phyloP scores from a whole-genome alignment of 2,888 invertebrate species.

The Nemurella pictetii region DNA sequence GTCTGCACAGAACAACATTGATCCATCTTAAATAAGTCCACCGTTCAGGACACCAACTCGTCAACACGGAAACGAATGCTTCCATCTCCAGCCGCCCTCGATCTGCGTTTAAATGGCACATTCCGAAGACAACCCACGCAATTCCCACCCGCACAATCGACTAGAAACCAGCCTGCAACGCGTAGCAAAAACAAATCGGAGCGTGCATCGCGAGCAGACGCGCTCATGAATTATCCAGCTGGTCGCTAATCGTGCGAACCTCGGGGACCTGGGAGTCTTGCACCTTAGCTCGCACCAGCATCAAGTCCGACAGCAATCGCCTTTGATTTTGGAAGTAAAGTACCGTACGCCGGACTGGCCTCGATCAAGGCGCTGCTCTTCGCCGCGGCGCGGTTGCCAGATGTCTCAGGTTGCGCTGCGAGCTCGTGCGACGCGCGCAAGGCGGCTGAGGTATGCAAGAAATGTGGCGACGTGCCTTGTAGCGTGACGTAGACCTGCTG shows the following conservation, averaged over 20 bases:
- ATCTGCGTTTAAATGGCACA: too few species aligned
- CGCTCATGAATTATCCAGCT: background rate
- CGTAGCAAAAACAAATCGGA: too few species aligned
- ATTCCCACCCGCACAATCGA: too few species aligned
- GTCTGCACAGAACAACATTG: too few species aligned
- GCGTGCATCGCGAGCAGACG: too few species aligned
- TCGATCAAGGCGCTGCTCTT: background rate
- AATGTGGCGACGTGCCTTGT: background rate
- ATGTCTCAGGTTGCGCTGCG: background rate
- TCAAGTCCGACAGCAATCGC: background rate
- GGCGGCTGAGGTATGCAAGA: conserved; percentile 15
- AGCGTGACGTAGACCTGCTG: conserved; percentile 16
- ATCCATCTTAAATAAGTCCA: too few species aligned
- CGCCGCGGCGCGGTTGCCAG: conserved; percentile 32
- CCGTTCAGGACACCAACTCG: too few species aligned
- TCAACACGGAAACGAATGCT: too few species aligned
- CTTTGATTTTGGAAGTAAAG: conserved; percentile 8
- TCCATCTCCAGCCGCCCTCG: too few species aligned
- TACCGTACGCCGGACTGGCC: background rate
- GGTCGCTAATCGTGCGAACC: background rate
- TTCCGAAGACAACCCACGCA: too few species aligned
- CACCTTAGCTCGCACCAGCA: too few species aligned
- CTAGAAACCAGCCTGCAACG: too few species aligned
- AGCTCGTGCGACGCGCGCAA: background rate
- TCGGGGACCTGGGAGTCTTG: background rate